Conservation (phyloP, 2,888 invertebrate species). For the Bombyx huttoni region DNA sequence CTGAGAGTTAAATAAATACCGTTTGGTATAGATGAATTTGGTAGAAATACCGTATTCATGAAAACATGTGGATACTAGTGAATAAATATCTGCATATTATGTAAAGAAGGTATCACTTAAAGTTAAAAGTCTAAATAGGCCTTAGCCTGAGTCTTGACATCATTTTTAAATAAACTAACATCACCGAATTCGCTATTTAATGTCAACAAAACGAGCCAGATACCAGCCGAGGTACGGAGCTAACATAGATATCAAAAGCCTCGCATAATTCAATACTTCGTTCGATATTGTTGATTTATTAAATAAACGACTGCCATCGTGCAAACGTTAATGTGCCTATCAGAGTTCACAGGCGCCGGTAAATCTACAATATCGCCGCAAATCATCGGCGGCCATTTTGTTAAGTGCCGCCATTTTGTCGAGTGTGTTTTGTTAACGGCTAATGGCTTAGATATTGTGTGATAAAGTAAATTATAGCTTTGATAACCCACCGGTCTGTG, state of each 20-base stretch:
- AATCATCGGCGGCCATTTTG: slow-evolving; percentile 25
- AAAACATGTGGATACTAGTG: no score
- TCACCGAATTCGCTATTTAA: background rate
- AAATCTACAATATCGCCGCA: slow-evolving; percentile 25
- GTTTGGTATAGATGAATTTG: no score
- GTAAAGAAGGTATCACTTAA: no score
- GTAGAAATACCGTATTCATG: no score
- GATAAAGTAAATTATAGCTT: background rate
- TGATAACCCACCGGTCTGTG: background rate
- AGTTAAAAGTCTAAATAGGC: no score
- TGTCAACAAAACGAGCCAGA: background rate
- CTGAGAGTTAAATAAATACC: no score
- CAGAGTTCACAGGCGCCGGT: slow-evolving; percentile 16
- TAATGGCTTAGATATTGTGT: slow-evolving; percentile 4
- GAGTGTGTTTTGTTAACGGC: slow-evolving; percentile 4
- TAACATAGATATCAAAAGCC: background rate
- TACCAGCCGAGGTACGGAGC: background rate
- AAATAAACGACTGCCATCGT: slow-evolving; percentile 4
- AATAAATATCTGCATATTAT: no score
- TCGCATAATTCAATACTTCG: background rate
- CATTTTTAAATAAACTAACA: background rate
- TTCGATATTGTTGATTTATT: slow-evolving; percentile 1
- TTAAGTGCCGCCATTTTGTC: slow-evolving; percentile 23
- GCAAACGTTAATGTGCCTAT: slow-evolving; percentile 21
- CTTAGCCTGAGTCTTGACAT: background rate